phyloP scores from a whole-genome alignment of 2,888 invertebrate species.

The Himalopsyche kuldschensis region DNA sequence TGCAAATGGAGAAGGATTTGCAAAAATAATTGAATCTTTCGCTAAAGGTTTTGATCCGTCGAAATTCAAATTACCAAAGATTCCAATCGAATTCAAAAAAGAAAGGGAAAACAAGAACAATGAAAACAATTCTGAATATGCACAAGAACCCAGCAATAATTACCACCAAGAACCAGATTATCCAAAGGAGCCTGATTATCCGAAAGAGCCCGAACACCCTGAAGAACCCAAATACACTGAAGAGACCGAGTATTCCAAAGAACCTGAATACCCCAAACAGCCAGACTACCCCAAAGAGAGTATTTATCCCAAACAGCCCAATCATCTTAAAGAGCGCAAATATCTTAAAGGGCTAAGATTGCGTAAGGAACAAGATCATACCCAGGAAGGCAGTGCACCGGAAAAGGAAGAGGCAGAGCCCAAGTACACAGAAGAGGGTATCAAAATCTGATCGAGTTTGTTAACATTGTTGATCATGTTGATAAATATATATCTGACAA shows the following conservation, averaged over 20 bases:
- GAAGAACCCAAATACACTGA: background rate
- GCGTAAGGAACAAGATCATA: background rate
- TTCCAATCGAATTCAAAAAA: background rate
- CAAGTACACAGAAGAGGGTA: conserved; percentile 19
- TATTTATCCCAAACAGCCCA: no score
- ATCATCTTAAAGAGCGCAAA: background rate
- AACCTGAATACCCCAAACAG: background rate
- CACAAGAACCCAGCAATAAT: background rate
- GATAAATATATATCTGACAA: conserved; percentile 29
- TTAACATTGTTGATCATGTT: conserved; percentile 31
- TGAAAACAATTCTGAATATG: background rate
- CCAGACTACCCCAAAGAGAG: background rate
- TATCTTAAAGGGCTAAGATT: background rate
- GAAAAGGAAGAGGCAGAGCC: background rate
- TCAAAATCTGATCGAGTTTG: conserved; percentile 32
- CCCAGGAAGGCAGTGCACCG: background rate
- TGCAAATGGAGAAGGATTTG: background rate
- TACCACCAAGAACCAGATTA: background rate
- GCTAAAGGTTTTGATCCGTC: background rate
- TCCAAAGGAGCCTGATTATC: background rate
- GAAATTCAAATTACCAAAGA: background rate
- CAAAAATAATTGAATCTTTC: background rate
- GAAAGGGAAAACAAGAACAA: background rate
- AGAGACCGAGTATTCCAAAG: background rate
- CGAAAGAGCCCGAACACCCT: background rate